Evolutionary conservation across 2,113 vertebrate species (phyloP).

Genomic region (Anoplopoma fimbria): DNA sequence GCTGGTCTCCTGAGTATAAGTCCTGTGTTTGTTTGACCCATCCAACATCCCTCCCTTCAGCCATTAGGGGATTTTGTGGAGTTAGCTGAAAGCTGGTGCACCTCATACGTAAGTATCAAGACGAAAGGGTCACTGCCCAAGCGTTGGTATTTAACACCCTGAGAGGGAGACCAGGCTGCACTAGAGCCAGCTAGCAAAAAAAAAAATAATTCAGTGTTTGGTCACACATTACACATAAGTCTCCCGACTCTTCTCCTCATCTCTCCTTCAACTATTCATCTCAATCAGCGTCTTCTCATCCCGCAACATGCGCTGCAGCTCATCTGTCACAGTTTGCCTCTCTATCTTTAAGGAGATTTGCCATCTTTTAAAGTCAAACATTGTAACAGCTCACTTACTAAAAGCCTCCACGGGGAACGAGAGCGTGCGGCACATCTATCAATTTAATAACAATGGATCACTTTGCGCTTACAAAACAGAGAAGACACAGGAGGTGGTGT

Average conservation of each 20-base stretch:
- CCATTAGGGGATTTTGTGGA: neutral
- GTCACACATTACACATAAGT: neutral
- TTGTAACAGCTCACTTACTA: conserved; percentile 62
- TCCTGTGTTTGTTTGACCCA: no score
- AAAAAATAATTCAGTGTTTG: neutral
- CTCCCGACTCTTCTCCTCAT: neutral
- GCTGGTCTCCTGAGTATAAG: no score
- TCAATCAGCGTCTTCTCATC: conserved; percentile 28
- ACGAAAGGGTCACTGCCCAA: no score
- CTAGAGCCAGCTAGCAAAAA: neutral
- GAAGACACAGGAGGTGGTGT: conserved; percentile 9
- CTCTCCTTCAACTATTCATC: conserved; percentile 1
- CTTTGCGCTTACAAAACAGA: conserved; percentile 55
- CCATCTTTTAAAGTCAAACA: conserved; percentile 68
- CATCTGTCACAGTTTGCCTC: conserved; percentile 17
- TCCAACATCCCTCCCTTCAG: neutral
- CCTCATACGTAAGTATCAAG: no score
- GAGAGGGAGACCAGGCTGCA: no score
- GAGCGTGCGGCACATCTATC: conserved; percentile 50
- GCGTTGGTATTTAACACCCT: no score
- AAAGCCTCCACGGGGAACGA: conserved; percentile 36
- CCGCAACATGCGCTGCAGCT: neutral
- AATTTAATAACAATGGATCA: conserved; percentile 77
- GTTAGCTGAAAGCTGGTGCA: neutral
- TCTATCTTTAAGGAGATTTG: conserved; percentile 39